A percentile compares a stretch with the other conserved stretches of the same genome.
Evolutionary conservation across 2,113 vertebrate genomes (phyloP).

Genomic region (Pagrus major): DNA sequence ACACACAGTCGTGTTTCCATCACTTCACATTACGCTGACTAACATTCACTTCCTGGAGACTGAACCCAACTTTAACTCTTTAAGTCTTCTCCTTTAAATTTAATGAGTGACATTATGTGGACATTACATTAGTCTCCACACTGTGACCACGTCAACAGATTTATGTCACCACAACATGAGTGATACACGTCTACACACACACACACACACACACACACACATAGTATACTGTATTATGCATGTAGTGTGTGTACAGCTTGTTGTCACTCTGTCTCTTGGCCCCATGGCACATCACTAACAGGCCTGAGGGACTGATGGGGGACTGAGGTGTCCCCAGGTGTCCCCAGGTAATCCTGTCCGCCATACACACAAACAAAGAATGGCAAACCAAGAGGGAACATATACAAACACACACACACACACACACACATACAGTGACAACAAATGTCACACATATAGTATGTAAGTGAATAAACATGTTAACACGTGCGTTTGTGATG

Average conservation of each 20-base stretch:
- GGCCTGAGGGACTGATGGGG: not conserved
- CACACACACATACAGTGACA: too few relatives aligned
- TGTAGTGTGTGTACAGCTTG: not conserved
- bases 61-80: too few relatives aligned
- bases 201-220: conserved; percentile 10
- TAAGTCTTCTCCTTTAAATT: too few relatives aligned
- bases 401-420: not conserved
- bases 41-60: too few relatives aligned
- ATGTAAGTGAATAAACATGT: not conserved
- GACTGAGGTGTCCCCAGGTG: not conserved
- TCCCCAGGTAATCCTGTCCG: not conserved
- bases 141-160: too few relatives aligned
- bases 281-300: not conserved
- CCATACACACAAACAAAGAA: not conserved
- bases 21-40: too few relatives aligned
- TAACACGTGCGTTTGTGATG: not conserved
- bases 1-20: too few relatives aligned
- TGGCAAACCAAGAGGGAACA: not conserved
- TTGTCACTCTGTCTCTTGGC: not conserved
- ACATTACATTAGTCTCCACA: too few relatives aligned
- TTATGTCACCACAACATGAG: too few relatives aligned
- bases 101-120: too few relatives aligned
- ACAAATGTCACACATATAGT: not conserved
- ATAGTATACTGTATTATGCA: not conserved
- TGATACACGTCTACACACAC: conserved; percentile 12